These are phyloP conservation scores for Crocodylus rhombifer DNA, from an alignment of 2,797 vertebrate genomes.

Conservation along the genomic window DNA sequence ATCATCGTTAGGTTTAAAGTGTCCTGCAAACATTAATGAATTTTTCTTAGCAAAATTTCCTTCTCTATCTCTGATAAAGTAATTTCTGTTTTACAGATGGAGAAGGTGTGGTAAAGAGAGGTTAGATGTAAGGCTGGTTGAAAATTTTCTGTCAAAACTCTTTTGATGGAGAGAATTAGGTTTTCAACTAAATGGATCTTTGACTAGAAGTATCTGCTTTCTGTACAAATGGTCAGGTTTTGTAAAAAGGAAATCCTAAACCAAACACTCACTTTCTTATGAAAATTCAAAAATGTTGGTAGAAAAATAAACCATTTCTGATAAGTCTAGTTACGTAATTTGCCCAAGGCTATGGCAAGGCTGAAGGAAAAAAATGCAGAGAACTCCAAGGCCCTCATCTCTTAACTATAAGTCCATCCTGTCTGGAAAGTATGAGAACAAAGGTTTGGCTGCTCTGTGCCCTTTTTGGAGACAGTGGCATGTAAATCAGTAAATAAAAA, in stretches of 20 bases:
- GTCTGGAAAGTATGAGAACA: background rate
- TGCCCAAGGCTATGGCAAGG: background rate
- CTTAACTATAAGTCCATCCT: background rate
- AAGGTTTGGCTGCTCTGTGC: too few species aligned
- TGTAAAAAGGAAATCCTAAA: background rate
- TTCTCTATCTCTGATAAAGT: background rate
- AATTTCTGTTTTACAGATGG: background rate
- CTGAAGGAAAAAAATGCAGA: background rate
- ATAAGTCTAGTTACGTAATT: background rate
- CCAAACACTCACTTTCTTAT: background rate
- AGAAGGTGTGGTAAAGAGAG: background rate
- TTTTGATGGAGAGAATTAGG: background rate
- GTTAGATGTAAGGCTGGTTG: background rate
- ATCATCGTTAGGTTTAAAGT: background rate
- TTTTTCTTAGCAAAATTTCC: background rate
- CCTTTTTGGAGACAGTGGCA: too few species aligned
- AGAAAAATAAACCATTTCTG: rapidly evolving
- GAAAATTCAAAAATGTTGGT: background rate
- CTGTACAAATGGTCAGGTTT: background rate
- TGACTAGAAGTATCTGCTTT: background rate
- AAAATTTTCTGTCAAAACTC: background rate
- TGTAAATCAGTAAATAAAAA: too few species aligned
- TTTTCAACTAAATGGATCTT: background rate
- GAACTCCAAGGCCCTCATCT: background rate
- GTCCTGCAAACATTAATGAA: rapidly evolving